Base-by-base conservation (phyloP, 1,140 invertebrate species). In the Drosophila sp. region DNA sequence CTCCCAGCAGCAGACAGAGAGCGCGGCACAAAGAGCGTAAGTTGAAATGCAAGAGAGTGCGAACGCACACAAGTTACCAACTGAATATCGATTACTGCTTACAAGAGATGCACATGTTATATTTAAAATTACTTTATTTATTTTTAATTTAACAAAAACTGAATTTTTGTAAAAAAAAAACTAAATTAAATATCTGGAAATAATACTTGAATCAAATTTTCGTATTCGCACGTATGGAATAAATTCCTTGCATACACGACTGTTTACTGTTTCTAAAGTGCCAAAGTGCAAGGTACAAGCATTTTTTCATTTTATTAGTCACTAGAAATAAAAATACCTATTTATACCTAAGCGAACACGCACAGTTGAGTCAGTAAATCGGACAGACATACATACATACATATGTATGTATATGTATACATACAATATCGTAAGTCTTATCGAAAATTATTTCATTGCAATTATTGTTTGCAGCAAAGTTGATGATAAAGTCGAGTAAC, bases 381-480 rank as follows among this genome's bases (percentile, higher is more conserved):
- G 32, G 45, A 21, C 29, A 2, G 5, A 11, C 13, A 50, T 6
- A 50, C 25, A 4, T 27, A 11, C 45, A 7, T 36, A 36, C 6
- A 53, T n/a, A n/a, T n/a, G n/a, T n/a, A n/a, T n/a, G n/a, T n/a
- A n/a, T n/a, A n/a, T n/a, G n/a, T n/a, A n/a, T n/a, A n/a, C n/a
- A n/a, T n/a, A n/a, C n/a, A 53, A 53, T 53, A 53, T 16, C 8
- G 50, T 11, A 14, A 7, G 9, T 8, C 50, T 53, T 53, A 53
- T 53, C 50, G 38, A 53, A 53, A 53, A 53, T 18, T 53, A 53
- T 18, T 53, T 11, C 50, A 36, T n/a, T 53, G 50, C 14, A 53
- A 53, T 53, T 38, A 53, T 53, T 53, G 32, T 21, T 11, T 13
- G n/a, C 25, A 50, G 25, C 50, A 36, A 45, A 48, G 27, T 13